A percentile compares a stretch with the other conserved stretches of the same genome.
These are phyloP conservation scores for Melieria picta DNA, from an alignment of 2,888 invertebrate genomes.

Conservation along the genomic window DNA sequence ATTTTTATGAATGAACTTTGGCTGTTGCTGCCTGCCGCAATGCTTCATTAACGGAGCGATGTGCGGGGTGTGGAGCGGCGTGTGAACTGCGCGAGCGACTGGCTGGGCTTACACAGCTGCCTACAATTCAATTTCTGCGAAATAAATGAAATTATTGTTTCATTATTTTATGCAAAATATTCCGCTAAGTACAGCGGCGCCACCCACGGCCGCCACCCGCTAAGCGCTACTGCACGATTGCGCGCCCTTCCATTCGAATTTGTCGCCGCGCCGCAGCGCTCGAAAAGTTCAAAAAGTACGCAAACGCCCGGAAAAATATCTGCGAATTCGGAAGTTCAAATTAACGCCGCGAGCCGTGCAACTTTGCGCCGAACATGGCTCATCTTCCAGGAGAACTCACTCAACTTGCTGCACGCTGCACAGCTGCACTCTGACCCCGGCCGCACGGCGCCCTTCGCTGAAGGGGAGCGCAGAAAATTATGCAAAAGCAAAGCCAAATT, in stretches of 20 bases:
- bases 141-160: slow-evolving; percentile 38
- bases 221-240: slow-evolving; percentile 9
- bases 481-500: slow-evolving; percentile 8
- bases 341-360: slow-evolving; percentile 46
- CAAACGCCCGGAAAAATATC: slow-evolving; percentile 19
- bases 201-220: background rate
- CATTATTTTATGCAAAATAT: slow-evolving; percentile 41
- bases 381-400: slow-evolving; percentile 12
- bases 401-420: slow-evolving; percentile 8
- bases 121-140: background rate
- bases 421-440: background rate
- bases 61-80: background rate
- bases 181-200: slow-evolving; percentile 21
- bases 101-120: slow-evolving; percentile 35
- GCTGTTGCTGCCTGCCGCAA: slow-evolving; percentile 17
- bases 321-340: slow-evolving; percentile 28
- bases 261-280: background rate
- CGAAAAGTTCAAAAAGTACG: slow-evolving; percentile 19
- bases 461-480: background rate
- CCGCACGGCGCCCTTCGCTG: background rate
- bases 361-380: background rate
- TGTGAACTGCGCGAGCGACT: slow-evolving; percentile 9
- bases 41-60: slow-evolving; percentile 2
- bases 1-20: slow-evolving; percentile 35
- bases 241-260: background rate